Evolutionary conservation across 2,113 vertebrate species (phyloP).

Genomic region (Coreoperca whiteheadi): DNA sequence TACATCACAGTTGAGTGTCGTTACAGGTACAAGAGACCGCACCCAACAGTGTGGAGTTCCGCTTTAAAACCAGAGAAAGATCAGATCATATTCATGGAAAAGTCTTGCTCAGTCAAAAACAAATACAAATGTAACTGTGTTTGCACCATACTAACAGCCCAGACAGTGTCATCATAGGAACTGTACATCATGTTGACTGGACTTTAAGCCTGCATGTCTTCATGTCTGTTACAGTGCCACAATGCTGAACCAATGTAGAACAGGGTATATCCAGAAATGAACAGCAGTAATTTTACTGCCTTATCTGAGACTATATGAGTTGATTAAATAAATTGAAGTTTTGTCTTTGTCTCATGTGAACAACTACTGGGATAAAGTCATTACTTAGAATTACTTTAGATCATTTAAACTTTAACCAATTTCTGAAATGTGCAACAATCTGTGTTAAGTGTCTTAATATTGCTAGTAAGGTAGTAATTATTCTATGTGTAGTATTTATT

Average conservation of each 20-base stretch:
- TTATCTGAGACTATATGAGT: neutral
- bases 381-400: neutral
- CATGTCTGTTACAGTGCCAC: neutral
- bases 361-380: neutral
- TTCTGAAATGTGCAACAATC: neutral
- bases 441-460: neutral
- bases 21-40: neutral
- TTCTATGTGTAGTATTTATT: neutral
- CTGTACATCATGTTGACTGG: neutral
- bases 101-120: neutral
- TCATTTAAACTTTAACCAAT: neutral
- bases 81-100: neutral
- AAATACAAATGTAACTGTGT: neutral
- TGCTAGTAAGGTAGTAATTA: neutral
- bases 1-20: slow-evolving; percentile 6
- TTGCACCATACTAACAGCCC: neutral
- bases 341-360: neutral
- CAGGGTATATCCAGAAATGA: neutral
- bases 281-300: neutral
- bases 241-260: neutral
- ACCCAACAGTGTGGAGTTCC: neutral
- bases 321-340: neutral
- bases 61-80: neutral
- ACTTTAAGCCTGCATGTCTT: neutral
- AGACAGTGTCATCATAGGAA: neutral